A percentile compares a stretch with the other conserved stretches of the same genome.
Evolutionary conservation across 2,888 invertebrate species (phyloP).

Genomic region (Drosophila mulleri): DNA sequence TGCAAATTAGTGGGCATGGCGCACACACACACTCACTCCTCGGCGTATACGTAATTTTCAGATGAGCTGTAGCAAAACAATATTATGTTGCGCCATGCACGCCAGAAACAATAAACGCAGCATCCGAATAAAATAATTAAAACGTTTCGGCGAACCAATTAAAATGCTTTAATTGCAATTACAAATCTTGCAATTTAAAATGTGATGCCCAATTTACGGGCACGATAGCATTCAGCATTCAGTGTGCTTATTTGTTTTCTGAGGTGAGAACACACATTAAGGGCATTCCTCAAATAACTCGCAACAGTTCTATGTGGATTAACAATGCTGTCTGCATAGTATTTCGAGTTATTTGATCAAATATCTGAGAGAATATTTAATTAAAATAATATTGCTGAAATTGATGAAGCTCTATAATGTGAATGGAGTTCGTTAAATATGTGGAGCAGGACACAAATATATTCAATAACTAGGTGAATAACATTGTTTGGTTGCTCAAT

Average conservation of each 20-base stretch:
- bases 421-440: no score
- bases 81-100: constrained; percentile 26
- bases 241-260: neutral
- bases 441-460: no score
- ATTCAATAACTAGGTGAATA: no score
- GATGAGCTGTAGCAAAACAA: constrained; percentile 31
- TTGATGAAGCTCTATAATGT: neutral
- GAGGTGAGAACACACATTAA: neutral
- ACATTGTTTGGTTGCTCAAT: no score
- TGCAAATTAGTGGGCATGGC: constrained; percentile 63
- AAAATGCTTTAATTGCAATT: constrained; percentile 4
- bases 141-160: constrained; percentile 22
- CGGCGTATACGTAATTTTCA: constrained; percentile 52
- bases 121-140: constrained; percentile 24
- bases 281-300: constrained; percentile 4
- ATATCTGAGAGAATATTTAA: neutral
- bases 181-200: constrained; percentile 16
- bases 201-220: neutral
- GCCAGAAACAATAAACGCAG: constrained; percentile 10
- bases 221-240: neutral
- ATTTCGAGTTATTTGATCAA: neutral
- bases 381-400: neutral
- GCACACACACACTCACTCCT: neutral
- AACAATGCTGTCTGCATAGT: no score
- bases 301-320: no score